These are phyloP conservation scores for Ceraclea dissimilis DNA, from an alignment of 2,888 invertebrate genomes.

Conservation along the genomic window DNA sequence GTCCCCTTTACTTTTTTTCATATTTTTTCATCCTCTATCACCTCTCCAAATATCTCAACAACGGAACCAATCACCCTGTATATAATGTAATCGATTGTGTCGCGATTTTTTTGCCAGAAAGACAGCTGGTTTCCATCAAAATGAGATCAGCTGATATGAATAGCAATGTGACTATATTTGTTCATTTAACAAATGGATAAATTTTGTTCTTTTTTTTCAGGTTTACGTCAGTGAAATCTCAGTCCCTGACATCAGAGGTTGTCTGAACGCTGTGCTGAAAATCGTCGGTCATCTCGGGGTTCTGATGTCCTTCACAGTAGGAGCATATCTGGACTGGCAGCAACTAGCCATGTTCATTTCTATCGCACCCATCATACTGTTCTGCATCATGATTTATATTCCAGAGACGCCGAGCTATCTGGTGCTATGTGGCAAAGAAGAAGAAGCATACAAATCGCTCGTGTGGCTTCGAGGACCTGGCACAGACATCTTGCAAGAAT, in stretches of 20 bases:
- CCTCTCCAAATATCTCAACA: no score
- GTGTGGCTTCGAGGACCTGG: constrained; percentile 77
- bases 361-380: constrained; percentile 67
- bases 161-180: no score
- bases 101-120: no score
- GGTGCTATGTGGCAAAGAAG: constrained; percentile 67
- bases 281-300: constrained; percentile 81
- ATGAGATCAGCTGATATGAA: no score
- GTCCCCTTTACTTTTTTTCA: no score
- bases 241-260: constrained; percentile 77
- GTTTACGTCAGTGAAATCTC: constrained; percentile 91
- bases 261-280: constrained; percentile 79
- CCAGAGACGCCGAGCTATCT: constrained; percentile 87
- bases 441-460: constrained; percentile 56
- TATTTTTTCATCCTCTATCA: no score
- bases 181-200: no score
- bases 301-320: constrained; percentile 73
- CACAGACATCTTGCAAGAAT: constrained; percentile 68
- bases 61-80: no score
- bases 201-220: constrained; percentile 33
- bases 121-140: no score
- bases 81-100: no score
- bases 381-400: constrained; percentile 67
- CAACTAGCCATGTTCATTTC: constrained; percentile 76
- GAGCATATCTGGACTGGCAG: constrained; percentile 77